Evolutionary conservation across 2,113 vertebrate species (phyloP), one percentile per base, ranked within the genome.

Genomic region (Mohoua ochrocephala): DNA sequence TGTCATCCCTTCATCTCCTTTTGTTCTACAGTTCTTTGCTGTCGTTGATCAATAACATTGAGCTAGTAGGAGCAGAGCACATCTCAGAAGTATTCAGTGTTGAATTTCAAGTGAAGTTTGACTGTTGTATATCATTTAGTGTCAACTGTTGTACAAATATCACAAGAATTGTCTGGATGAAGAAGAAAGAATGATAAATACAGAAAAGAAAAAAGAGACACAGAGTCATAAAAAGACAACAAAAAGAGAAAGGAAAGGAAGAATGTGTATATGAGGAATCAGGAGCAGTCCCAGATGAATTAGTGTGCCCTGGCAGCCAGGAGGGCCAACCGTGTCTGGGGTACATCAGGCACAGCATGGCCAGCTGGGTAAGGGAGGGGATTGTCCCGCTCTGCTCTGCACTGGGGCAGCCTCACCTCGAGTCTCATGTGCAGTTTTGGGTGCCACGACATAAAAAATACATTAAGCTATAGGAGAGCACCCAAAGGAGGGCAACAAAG

Each of bases 261-360:
- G 9, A 78, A 50, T 11, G 5, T 28, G 6, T 42, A 56, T 56
- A 37, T 77, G 35, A 47, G 41, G 16, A 50, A 84, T 30, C 26
- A 50, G 39, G 30, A 81, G 6, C 13, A 57, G 13, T 42, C 21
- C 6, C 27, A 67, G 11, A 6, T 41, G 24, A 50, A 53, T 37
- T 5, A 33, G 11, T 33, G 21, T 22, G 14, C 6, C 11, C 22
- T 60, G 45, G 33, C 10, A 45, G 18, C 26, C 39, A 53, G 33
- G 14, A 33, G 22, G 11, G 17, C 1, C 27, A 44, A 0, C 5
- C 1, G 0, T 26, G 10, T 49, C 20, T 13, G 31, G 22, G 9
- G 16, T 0, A 1, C 27, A 44, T 37, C 37, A 44, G 37, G 27
- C 33, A 12, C 27, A 68, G 11, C 21, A 52, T 33, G 1, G 0